phyloP scores from a whole-genome alignment of 2,113 vertebrate genomes.

The Larimichthys crocea region DNA sequence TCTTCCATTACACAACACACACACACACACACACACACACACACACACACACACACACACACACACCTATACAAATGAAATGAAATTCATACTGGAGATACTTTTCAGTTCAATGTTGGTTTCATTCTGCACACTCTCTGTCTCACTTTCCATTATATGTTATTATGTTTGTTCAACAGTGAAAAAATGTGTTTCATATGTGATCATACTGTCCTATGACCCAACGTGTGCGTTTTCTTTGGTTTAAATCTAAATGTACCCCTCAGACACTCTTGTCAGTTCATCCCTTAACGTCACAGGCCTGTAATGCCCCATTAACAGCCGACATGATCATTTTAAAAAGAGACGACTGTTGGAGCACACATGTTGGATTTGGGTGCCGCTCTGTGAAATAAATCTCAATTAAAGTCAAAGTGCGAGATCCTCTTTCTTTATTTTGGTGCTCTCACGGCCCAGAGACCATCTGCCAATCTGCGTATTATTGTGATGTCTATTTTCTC shows the following conservation, averaged over 20 bases:
- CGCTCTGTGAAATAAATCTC: constrained; percentile 2
- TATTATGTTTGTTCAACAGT: background rate
- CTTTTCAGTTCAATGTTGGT: background rate
- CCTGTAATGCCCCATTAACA: constrained; percentile 12
- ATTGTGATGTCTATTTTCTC: background rate
- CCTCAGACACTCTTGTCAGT: background rate
- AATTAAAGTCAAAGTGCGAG: background rate
- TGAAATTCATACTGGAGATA: background rate
- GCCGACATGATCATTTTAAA: constrained; percentile 11
- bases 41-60: background rate
- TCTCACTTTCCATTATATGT: background rate
- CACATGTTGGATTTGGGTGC: constrained; percentile 7
- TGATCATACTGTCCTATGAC: background rate
- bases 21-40: background rate
- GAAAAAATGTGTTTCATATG: background rate
- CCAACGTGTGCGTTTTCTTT: background rate
- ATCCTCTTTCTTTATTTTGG: background rate
- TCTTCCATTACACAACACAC: background rate
- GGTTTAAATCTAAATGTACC: background rate
- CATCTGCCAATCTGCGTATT: background rate
- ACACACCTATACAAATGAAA: background rate
- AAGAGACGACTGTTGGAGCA: background rate
- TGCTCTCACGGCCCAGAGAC: background rate
- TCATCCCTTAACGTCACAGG: constrained; percentile 4
- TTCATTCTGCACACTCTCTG: background rate